Evolutionary conservation across 2,888 invertebrate genomes (phyloP), one percentile per base, ranked within the genome.

Genomic region (Chloroclysta siterata): DNA sequence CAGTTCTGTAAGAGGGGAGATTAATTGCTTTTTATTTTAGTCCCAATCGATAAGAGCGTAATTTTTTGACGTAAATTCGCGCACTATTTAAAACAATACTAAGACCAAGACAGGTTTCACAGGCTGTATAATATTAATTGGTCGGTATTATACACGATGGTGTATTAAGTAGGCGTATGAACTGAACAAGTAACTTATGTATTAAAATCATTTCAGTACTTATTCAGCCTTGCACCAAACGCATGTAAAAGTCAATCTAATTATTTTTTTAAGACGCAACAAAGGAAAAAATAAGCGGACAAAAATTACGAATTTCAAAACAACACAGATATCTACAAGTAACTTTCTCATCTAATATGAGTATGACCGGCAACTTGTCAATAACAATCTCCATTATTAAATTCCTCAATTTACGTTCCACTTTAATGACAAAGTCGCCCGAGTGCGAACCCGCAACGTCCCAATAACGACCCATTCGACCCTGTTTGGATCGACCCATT

Each of bases 351-450:
- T 65, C 48, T 60, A 29, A 50, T 65, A 60, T 47, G 57, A 46
- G 11, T 10, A 39, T 39, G 36, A 56, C 52, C 56, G 60, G 39
- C 53, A 65, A 65, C 65, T 61, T 65, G 61, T 69, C 66, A 65
- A 69, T 65, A 63, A 64, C 69, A 66, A 69, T 69, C 63, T 67
- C 58, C 66, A 65, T 61, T 65, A 65, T 65, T 63, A 67, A 69
- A 65, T 63, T 66, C 66, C 63, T 63, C 66, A 66, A 68, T 69
- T 65, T 69, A 69, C 64, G 65, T 65, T 57, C 63, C 68, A 55
- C 52, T 72, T 70, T 69, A 70, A 73, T 73, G 68, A 71, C 68
- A 68, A 72, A 68, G 69, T 70, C 68, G 72, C 60, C 70, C 66
- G 58, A 67, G 72, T 69, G 71, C 60, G 59, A 67, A 62, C 63